Conservation (phyloP, 2,797 vertebrate genomes). For the Paedocypris micromegethes region DNA sequence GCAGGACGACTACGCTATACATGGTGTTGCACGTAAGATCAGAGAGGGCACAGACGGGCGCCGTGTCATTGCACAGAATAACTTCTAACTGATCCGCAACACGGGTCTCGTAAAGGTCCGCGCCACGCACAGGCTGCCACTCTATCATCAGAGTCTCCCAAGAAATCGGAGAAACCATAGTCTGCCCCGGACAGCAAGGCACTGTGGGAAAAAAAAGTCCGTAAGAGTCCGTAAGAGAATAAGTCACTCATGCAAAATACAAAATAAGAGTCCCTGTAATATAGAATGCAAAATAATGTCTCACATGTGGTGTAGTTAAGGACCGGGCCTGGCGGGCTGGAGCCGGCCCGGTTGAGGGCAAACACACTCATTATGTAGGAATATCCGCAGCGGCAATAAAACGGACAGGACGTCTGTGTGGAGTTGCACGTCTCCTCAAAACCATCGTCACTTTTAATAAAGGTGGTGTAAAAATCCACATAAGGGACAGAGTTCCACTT, state of each 20-base stretch:
- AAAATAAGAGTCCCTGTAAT: too few species aligned
- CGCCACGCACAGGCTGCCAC: conserved; percentile 78
- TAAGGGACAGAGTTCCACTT: conserved; percentile 68
- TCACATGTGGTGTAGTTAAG: conserved; percentile 83
- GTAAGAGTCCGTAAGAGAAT: not conserved
- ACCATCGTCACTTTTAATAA: conserved; percentile 78
- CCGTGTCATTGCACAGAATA: conserved; percentile 78
- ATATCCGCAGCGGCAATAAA: conserved; percentile 80
- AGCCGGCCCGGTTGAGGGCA: conserved; percentile 79
- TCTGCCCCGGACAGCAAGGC: conserved; percentile 79
- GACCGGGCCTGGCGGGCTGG: conserved; percentile 71
- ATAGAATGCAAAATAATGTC: conserved; percentile 35
- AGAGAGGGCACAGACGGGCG: conserved; percentile 77
- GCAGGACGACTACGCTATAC: conserved; percentile 74
- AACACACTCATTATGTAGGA: conserved; percentile 82
- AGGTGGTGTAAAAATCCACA: conserved; percentile 73
- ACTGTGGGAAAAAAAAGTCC: conserved; percentile 59
- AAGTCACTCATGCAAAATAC: not conserved
- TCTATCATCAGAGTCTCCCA: conserved; percentile 74
- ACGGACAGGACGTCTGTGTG: conserved; percentile 71
- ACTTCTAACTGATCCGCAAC: conserved; percentile 55
- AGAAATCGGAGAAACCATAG: conserved; percentile 65
- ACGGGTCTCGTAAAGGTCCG: conserved; percentile 77
- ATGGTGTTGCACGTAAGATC: conserved; percentile 74
- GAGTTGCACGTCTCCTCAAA: conserved; percentile 78